Percentiles rank a stretch among this genome's conserved stretches.
These are phyloP conservation scores for Anastatus disparis DNA, from an alignment of 1,140 invertebrate species.

Conservation along the genomic window DNA sequence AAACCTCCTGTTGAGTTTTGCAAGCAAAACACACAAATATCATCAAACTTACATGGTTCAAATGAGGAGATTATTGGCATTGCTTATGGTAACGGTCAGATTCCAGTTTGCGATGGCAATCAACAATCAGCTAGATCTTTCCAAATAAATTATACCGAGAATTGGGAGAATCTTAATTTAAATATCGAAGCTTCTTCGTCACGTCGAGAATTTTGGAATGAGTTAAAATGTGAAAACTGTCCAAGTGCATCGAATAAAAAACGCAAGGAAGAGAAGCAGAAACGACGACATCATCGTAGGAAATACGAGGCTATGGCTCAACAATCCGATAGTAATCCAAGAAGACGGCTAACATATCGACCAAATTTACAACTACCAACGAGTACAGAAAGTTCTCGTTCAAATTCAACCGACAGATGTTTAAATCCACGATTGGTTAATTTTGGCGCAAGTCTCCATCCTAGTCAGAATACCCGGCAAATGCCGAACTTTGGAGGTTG, in stretches of 20 bases:
- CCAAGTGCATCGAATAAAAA: constrained; percentile 49
- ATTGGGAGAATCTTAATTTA: constrained; percentile 64
- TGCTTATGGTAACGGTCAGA: constrained; percentile 61
- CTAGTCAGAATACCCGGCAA: constrained; percentile 62
- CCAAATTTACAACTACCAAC: constrained; percentile 13
- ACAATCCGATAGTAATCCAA: not conserved
- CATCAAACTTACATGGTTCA: constrained; percentile 58
- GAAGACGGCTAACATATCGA: too few species aligned
- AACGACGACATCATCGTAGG: constrained; percentile 53
- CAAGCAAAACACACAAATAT: constrained; percentile 46
- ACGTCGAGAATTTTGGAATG: constrained; percentile 60
- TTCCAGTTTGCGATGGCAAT: constrained; percentile 61
- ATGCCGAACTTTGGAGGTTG: constrained; percentile 64
- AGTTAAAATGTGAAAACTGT: constrained; percentile 61
- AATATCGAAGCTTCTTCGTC: constrained; percentile 59
- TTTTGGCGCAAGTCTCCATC: constrained; percentile 60
- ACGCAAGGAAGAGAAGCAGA: constrained; percentile 48
- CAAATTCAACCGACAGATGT: constrained; percentile 62
- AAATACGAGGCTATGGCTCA: constrained; percentile 48
- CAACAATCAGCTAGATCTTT: constrained; percentile 53
- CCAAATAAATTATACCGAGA: constrained; percentile 64
- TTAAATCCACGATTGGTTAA: constrained; percentile 50
- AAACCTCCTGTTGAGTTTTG: constrained; percentile 2
- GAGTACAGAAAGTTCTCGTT: constrained; percentile 62
- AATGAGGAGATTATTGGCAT: constrained; percentile 62